These are phyloP conservation scores for Paratilapia polleni DNA, from an alignment of 2,113 vertebrate species.

Conservation along the genomic window DNA sequence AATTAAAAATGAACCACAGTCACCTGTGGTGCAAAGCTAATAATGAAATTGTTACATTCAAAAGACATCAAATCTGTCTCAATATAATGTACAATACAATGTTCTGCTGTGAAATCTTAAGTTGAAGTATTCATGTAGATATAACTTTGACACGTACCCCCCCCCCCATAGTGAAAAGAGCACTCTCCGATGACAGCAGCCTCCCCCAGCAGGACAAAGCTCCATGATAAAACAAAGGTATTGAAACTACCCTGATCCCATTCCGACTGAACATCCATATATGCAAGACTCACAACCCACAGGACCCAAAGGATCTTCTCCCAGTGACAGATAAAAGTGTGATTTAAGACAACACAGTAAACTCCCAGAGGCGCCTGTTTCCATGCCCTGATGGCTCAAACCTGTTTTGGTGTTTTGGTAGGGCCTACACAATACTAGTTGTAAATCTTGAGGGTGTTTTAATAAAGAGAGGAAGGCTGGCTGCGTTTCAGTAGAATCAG, in stretches of 20 bases:
- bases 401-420: neutral
- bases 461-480: neutral
- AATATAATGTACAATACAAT: too few species aligned
- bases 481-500: neutral
- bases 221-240: neutral
- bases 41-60: constrained; percentile 21
- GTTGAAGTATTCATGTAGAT: neutral
- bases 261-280: too few species aligned
- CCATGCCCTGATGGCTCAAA: neutral
- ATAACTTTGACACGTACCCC: neutral
- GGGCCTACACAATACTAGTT: too few species aligned
- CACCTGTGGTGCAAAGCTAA: constrained; percentile 21
- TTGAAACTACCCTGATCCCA: too few species aligned
- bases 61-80: too few species aligned
- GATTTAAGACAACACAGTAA: too few species aligned
- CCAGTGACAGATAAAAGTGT: too few species aligned
- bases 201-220: neutral
- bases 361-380: too few species aligned
- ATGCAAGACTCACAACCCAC: too few species aligned
- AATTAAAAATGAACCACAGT: constrained; percentile 14
- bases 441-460: constrained; percentile 1
- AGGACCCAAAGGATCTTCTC: too few species aligned
- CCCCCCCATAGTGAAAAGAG: neutral
- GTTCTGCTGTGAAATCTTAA: neutral
- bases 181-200: neutral